Percentiles rank a stretch among this genome's conserved stretches.
phyloP scores from a whole-genome alignment of 2,888 invertebrate genomes.

The Linnaemya vulpina region DNA sequence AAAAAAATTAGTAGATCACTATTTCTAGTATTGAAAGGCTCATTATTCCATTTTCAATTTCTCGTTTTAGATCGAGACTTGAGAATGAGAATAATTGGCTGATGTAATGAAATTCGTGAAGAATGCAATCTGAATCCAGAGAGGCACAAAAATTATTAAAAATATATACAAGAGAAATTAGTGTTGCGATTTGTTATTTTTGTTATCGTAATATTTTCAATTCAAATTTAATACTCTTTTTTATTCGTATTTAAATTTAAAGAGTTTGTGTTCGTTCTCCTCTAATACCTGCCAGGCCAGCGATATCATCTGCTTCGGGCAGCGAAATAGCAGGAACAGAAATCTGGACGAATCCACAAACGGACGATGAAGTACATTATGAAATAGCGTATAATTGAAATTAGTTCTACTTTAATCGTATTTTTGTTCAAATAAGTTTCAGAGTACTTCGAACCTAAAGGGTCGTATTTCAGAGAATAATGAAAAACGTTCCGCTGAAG shows the following conservation, averaged over 20 bases:
- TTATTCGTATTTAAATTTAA: conserved; percentile 74
- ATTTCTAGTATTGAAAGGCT: conserved; percentile 67
- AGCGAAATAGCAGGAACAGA: conserved; percentile 83
- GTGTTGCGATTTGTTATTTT: conserved; percentile 13
- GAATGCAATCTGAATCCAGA: not conserved
- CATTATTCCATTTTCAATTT: conserved; percentile 78
- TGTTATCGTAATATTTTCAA: not conserved
- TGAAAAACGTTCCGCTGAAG: conserved; percentile 85
- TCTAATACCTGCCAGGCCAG: conserved; percentile 90
- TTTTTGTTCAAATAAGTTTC: conserved; percentile 2
- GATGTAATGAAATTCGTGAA: conserved; percentile 63
- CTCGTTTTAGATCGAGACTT: conserved; percentile 76
- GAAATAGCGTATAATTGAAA: not conserved
- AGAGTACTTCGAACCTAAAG: conserved; percentile 72
- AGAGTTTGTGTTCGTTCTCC: conserved; percentile 93
- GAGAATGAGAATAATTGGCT: conserved; percentile 79
- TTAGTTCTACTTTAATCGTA: not conserved
- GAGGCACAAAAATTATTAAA: conserved; percentile 41
- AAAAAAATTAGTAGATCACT: not conserved
- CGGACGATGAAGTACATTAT: conserved; percentile 76
- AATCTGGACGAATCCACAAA: conserved; percentile 89
- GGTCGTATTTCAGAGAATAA: conserved; percentile 81
- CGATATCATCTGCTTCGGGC: conserved; percentile 86
- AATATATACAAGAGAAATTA: not conserved
- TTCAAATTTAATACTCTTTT: conserved; percentile 55